A percentile compares a stretch with the other conserved stretches of the same genome.
Evolutionary conservation across 2,113 vertebrate species (phyloP).

Genomic region (Bubo bubo): DNA sequence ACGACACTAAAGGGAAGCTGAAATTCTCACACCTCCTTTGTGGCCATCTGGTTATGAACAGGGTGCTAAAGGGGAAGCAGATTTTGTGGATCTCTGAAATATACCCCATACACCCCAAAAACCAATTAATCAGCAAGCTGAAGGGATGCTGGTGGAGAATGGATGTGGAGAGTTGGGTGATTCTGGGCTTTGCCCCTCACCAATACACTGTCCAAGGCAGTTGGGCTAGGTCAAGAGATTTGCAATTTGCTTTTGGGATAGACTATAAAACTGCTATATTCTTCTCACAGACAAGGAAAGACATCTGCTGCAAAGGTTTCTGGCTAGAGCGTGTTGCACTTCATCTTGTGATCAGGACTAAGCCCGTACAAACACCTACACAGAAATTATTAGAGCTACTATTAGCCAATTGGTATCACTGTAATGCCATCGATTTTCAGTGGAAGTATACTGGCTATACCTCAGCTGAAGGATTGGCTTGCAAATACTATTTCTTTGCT

Average conservation of each 20-base stretch:
- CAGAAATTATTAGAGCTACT: background rate
- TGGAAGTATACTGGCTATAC: background rate
- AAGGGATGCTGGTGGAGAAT: background rate
- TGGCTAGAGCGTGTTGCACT: accelerated
- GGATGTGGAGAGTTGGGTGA: background rate
- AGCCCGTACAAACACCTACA: background rate
- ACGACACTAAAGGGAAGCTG: background rate
- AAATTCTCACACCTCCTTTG: constrained; percentile 5
- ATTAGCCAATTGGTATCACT: background rate
- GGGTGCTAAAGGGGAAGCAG: background rate
- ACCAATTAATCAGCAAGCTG: background rate
- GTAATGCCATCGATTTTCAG: background rate
- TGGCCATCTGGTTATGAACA: background rate
- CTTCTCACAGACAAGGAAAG: background rate
- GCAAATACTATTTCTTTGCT: background rate
- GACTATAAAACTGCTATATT: background rate
- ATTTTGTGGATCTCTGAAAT: background rate
- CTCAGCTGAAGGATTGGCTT: background rate
- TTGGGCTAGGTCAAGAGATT: background rate
- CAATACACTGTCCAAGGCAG: background rate
- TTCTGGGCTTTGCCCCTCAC: background rate
- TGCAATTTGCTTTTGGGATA: background rate
- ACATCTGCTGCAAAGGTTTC: background rate
- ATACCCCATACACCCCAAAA: background rate
- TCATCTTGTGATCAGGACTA: background rate